Base-by-base conservation (phyloP, 2,888 invertebrate species). In the Drosophila greeni region DNA sequence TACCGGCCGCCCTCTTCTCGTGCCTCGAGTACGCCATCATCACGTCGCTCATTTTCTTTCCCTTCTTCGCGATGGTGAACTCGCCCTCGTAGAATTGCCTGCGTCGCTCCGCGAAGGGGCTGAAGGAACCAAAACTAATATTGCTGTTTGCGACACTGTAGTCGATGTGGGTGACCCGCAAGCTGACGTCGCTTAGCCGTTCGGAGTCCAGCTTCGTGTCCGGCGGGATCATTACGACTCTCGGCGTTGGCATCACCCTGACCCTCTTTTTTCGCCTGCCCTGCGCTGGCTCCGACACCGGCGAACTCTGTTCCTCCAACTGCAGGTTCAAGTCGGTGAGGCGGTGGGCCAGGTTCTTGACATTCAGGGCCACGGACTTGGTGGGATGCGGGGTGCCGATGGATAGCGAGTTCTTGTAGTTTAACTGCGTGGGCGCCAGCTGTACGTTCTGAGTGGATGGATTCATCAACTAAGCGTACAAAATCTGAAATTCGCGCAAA, bases 31-130 rank as follows among this genome's bases (percentile, higher is more conserved):
- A 12, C 1, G 36, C 40, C 56, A 66, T 36, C 14, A 49, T 24
- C 1, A 51, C 5, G 3, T 78, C 83, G 24, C 53, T 45, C 42
- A 75, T 39, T n/a, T 70, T 81, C 12, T 48, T 67, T 1, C 81
- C 74, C 11, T 57, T 47, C 4, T 48, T 77, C 9, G 78, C 58
- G 12, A 77, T 81, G 20, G 75, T 75, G 31, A 48, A 77, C 45
- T 77, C 82, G 6, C 47, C 82, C 42, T 45, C 12, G 24, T 81
- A 0, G 18, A 82, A 82, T 7, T 3, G 2, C 3, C 55, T 37
- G 0, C 78, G 40, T 1, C 60, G 69, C n/a, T 80, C 64, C 14
- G 47, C 55, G 16, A 77, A 77, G 11, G 49, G 59, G 0, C 8
- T 4, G 23, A 55, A 0, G 3, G 52, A 33, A 0, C 31, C 14